These are phyloP conservation scores for Fregetta grallaria DNA, from an alignment of 2,113 vertebrate genomes.

Conservation along the genomic window DNA sequence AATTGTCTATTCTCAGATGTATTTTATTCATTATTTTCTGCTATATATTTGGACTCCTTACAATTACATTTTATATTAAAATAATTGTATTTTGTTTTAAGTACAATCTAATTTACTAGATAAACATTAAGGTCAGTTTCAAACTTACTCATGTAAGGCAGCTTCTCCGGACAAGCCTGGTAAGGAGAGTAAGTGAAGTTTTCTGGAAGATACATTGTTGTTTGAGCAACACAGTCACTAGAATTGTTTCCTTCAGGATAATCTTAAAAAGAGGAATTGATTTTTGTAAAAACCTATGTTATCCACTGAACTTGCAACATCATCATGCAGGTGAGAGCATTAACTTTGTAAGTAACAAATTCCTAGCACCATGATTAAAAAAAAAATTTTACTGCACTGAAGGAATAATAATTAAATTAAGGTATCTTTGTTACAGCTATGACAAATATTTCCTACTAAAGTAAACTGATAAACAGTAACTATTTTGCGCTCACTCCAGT, in stretches of 20 bases:
- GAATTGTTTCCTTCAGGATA: conserved; percentile 94
- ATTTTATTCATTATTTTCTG: background rate
- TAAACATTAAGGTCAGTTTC: background rate
- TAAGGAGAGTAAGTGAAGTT: conserved; percentile 93
- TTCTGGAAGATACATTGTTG: conserved; percentile 91
- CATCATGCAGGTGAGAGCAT: background rate
- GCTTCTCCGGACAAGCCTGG: conserved; percentile 91
- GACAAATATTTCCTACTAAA: background rate
- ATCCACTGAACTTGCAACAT: background rate
- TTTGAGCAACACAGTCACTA: conserved; percentile 89
- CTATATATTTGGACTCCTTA: background rate
- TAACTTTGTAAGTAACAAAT: background rate
- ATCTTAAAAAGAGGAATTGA: conserved; percentile 75
- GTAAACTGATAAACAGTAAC: background rate
- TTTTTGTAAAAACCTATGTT: background rate
- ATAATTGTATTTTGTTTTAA: background rate
- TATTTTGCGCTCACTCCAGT: background rate
- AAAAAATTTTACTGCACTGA: background rate
- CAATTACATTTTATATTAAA: background rate
- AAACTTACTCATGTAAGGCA: conserved; percentile 97
- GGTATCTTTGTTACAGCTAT: background rate
- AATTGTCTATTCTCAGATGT: background rate
- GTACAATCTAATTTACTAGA: background rate
- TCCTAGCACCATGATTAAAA: background rate
- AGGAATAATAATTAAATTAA: background rate